Percentiles rank a stretch among this genome's conserved stretches.
phyloP scores from a whole-genome alignment of 1,140 invertebrate genomes.

The Parasteatoda tepidariorum region DNA sequence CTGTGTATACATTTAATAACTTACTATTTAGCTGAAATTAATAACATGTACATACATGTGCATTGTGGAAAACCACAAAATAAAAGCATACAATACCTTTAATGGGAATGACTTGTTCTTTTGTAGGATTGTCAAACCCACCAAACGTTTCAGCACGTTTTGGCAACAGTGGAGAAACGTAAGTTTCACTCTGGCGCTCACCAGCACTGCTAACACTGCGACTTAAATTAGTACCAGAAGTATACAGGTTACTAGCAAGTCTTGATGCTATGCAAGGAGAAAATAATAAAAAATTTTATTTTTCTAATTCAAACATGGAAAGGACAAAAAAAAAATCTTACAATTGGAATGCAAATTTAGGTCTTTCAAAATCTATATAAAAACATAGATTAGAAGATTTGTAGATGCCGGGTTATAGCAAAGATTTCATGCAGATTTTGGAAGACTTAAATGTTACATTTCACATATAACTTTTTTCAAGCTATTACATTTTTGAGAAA shows the following conservation, averaged over 20 bases:
- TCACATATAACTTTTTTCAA: too few species aligned
- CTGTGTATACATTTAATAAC: too few species aligned
- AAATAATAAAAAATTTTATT: background rate
- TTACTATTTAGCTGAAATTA: too few species aligned
- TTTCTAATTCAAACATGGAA: too few species aligned
- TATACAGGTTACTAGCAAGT: slow-evolving; percentile 78
- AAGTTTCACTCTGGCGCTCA: slow-evolving; percentile 86
- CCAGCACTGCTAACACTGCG: slow-evolving; percentile 92
- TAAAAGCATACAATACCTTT: slow-evolving; percentile 32
- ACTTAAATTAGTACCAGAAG: slow-evolving; percentile 81
- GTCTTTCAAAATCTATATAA: background rate
- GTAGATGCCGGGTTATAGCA: too few species aligned
- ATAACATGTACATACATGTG: too few species aligned
- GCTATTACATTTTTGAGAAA: too few species aligned
- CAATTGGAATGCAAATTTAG: background rate
- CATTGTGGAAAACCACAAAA: too few species aligned
- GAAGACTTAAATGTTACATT: too few species aligned
- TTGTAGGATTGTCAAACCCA: slow-evolving; percentile 79
- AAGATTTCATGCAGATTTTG: too few species aligned
- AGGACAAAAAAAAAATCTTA: too few species aligned
- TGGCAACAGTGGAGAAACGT: slow-evolving; percentile 84
- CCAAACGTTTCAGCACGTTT: slow-evolving; percentile 94
- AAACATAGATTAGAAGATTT: too few species aligned
- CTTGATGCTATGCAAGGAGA: slow-evolving; percentile 77
- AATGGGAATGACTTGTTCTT: slow-evolving; percentile 45